Evolutionary conservation across 2,888 invertebrate species (phyloP).

Genomic region (Melanostoma mellinum): DNA sequence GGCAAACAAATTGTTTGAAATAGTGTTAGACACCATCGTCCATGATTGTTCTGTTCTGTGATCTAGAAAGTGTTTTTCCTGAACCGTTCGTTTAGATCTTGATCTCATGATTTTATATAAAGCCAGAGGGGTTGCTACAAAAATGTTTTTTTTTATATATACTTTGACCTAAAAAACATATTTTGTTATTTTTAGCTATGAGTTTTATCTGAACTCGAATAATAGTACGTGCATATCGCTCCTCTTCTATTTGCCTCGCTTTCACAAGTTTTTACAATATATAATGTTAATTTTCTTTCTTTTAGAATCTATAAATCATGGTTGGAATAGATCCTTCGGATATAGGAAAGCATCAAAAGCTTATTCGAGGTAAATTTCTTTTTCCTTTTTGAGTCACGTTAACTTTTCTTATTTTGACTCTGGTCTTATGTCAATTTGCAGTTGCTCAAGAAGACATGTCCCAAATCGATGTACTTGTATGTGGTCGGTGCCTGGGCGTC

Average conservation of each 20-base stretch:
- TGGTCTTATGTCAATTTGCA: conserved; percentile 76
- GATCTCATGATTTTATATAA: no score
- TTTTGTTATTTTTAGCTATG: no score
- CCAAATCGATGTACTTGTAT: conserved; percentile 89
- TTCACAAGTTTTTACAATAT: not conserved
- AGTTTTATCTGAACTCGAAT: no score
- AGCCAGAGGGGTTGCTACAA: no score
- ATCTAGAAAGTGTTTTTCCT: no score
- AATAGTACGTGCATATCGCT: no score
- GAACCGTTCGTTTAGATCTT: no score
- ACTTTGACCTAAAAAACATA: no score
- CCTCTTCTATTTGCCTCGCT: not conserved
- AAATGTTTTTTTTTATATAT: no score
- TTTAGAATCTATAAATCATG: conserved; percentile 75
- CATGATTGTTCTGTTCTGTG: no score
- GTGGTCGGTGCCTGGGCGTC: conserved; percentile 91
- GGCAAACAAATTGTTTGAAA: no score
- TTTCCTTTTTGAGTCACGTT: not conserved
- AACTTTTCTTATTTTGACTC: not conserved
- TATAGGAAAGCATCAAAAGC: conserved; percentile 85
- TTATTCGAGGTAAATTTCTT: conserved; percentile 84
- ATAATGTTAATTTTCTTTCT: conserved; percentile 1
- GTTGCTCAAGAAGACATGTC: conserved; percentile 90
- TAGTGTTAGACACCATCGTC: no score
- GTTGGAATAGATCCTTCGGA: conserved; percentile 84